These are phyloP conservation scores for Drosophila rhopaloa DNA, from an alignment of 1,140 invertebrate genomes.

Conservation along the genomic window DNA sequence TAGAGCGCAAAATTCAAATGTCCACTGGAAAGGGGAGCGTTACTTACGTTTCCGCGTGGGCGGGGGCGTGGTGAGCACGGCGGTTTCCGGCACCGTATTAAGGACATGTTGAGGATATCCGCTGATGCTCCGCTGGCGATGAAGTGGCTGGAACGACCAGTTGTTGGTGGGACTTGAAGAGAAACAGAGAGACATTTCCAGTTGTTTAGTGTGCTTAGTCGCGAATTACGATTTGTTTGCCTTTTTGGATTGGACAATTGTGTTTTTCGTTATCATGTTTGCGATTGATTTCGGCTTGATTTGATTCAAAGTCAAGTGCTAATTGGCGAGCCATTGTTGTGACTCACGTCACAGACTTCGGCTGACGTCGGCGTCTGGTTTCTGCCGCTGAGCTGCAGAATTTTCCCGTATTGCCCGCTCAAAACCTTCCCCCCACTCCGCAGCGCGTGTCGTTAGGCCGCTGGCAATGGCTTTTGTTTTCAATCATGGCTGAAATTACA, in stretches of 20 bases:
- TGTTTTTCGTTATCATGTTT: conserved; percentile 65
- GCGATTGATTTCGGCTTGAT: conserved; percentile 71
- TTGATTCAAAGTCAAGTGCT: conserved; percentile 75
- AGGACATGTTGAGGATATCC: conserved; percentile 67
- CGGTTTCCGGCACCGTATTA: conserved; percentile 67
- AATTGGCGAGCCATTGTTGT: conserved; percentile 69
- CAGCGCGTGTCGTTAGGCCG: conserved; percentile 21
- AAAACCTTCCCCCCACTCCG: background rate
- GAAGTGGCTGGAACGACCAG: conserved; percentile 76
- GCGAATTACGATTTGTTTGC: conserved; percentile 56
- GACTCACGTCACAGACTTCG: conserved; percentile 46
- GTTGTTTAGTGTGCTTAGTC: conserved; percentile 27
- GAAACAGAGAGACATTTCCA: conserved; percentile 23
- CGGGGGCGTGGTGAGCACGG: conserved; percentile 64
- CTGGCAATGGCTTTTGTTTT: conserved; percentile 43
- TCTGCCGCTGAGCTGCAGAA: conserved; percentile 47
- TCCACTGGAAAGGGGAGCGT: background rate
- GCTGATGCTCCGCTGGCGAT: conserved; percentile 58
- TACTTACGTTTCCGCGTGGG: conserved; percentile 66
- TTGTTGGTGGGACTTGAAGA: conserved; percentile 58
- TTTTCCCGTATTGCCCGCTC: conserved; percentile 55
- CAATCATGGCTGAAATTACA: conserved; percentile 45
- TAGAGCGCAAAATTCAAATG: conserved; percentile 16
- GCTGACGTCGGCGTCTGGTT: conserved; percentile 42
- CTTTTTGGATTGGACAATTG: conserved; percentile 11